A percentile compares a stretch with the other conserved stretches of the same genome.
Conservation (phyloP, 2,888 invertebrate genomes). For the Andrena minutula region DNA sequence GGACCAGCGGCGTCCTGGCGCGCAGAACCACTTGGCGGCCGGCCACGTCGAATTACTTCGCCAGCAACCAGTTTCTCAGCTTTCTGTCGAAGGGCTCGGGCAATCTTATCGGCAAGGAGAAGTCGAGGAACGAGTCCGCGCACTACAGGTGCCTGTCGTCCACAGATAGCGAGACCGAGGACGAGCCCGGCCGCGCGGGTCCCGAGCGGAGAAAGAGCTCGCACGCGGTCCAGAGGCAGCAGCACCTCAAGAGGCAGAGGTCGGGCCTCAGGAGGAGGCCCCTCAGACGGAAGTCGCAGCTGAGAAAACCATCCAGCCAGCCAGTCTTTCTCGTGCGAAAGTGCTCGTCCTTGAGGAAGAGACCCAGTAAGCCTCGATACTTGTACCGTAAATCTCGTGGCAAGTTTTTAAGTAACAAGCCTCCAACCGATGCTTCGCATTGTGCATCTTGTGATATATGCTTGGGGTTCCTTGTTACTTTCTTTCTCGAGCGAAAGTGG, state of each 20-base stretch:
- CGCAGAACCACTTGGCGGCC: conserved; percentile 74
- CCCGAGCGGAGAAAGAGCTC: conserved; percentile 50
- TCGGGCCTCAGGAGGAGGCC: conserved; percentile 79
- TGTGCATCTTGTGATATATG: no score
- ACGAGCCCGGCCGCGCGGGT: conserved; percentile 37
- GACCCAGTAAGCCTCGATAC: conserved; percentile 79
- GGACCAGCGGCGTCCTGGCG: conserved; percentile 73
- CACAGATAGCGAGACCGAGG: conserved; percentile 78
- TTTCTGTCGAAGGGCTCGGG: conserved; percentile 75
- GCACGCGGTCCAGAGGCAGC: conserved; percentile 58
- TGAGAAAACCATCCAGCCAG: conserved; percentile 78
- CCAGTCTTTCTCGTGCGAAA: conserved; percentile 83
- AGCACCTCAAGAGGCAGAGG: conserved; percentile 65
- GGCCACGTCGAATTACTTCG: conserved; percentile 76
- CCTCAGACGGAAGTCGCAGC: conserved; percentile 81
- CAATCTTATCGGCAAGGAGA: conserved; percentile 53
- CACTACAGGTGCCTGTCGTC: conserved; percentile 77
- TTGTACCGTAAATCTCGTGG: not conserved
- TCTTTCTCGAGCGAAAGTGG: conserved; percentile 82
- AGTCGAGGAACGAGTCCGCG: conserved; percentile 42
- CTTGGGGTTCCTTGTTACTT: no score
- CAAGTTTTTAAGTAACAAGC: no score
- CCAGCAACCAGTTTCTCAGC: conserved; percentile 80
- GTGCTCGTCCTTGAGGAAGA: conserved; percentile 82
- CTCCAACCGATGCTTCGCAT: no score